Percentiles rank a stretch among this genome's conserved stretches.
phyloP scores from a whole-genome alignment of 2,113 vertebrate species.

The Sprattus sprattus region DNA sequence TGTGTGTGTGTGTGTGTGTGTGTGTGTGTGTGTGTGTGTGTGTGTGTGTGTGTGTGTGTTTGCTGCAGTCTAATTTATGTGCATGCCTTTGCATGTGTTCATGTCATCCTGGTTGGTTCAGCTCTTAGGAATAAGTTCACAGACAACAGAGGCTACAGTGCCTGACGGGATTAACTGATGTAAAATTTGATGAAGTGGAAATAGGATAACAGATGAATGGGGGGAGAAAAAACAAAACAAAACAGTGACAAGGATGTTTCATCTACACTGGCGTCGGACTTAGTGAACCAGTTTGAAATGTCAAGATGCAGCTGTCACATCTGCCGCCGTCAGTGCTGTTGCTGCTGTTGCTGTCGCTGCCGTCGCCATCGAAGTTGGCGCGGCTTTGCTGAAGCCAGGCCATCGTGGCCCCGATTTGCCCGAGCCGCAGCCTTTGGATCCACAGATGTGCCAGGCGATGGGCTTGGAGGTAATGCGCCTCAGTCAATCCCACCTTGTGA shows the following conservation, averaged over 20 bases:
- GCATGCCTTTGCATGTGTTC: slow-evolving; percentile 13
- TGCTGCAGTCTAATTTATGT: background rate
- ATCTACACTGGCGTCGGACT: background rate
- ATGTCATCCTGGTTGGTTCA: background rate
- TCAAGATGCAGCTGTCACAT: background rate
- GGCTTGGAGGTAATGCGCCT: slow-evolving; percentile 58
- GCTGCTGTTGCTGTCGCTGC: background rate
- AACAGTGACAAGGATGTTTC: background rate
- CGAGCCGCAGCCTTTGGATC: slow-evolving; percentile 47
- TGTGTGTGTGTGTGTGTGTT: slow-evolving; percentile 31
- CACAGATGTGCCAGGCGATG: slow-evolving; percentile 59
- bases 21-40: slow-evolving; percentile 31
- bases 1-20: slow-evolving; percentile 28
- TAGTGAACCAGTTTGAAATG: background rate
- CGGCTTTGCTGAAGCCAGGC: slow-evolving; percentile 46
- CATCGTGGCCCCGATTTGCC: slow-evolving; percentile 57
- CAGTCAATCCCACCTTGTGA: slow-evolving; percentile 60
- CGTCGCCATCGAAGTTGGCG: background rate
- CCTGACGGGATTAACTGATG: background rate
- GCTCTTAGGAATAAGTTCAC: background rate
- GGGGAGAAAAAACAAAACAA: slow-evolving; percentile 1
- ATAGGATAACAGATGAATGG: slow-evolving; percentile 15
- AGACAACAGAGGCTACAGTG: background rate
- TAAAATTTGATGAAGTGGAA: slow-evolving; percentile 14
- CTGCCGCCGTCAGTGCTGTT: background rate